Evolutionary conservation across 2,113 vertebrate genomes (phyloP).

Genomic region (Brachypodius melanocephalos): DNA sequence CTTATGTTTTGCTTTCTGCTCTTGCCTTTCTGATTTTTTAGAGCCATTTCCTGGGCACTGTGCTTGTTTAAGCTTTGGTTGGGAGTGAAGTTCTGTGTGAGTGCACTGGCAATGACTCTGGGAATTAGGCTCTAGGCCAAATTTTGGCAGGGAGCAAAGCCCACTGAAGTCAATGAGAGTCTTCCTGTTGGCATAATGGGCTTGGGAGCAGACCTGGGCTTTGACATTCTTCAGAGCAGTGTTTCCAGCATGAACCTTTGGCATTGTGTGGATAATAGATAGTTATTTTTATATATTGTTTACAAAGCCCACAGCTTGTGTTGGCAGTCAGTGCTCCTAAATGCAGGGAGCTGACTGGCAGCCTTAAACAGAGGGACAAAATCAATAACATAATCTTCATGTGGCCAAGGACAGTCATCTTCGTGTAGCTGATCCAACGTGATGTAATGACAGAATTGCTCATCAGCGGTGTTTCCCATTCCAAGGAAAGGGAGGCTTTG

Average conservation of each 20-base stretch:
- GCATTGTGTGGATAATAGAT: background rate
- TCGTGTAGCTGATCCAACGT: background rate
- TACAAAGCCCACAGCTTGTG: background rate
- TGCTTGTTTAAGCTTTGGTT: background rate
- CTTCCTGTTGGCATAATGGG: background rate
- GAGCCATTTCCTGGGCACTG: background rate
- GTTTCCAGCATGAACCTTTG: background rate
- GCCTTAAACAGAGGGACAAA: background rate
- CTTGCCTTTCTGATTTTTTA: background rate
- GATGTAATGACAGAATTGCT: background rate
- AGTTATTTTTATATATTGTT: constrained; percentile 17
- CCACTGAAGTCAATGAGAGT: background rate
- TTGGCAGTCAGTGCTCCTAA: background rate
- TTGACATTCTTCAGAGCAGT: background rate
- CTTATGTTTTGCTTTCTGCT: background rate
- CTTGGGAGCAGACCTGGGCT: background rate
- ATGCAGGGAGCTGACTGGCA: background rate
- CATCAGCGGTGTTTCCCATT: fast-evolving
- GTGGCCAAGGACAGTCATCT: background rate
- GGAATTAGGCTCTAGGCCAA: background rate
- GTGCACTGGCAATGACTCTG: background rate
- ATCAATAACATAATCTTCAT: background rate
- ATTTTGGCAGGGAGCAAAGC: background rate
- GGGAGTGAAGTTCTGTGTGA: background rate
- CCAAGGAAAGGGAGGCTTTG: background rate